phyloP scores from a whole-genome alignment of 2,113 vertebrate species.

The Lamprologus ornatipinnis region DNA sequence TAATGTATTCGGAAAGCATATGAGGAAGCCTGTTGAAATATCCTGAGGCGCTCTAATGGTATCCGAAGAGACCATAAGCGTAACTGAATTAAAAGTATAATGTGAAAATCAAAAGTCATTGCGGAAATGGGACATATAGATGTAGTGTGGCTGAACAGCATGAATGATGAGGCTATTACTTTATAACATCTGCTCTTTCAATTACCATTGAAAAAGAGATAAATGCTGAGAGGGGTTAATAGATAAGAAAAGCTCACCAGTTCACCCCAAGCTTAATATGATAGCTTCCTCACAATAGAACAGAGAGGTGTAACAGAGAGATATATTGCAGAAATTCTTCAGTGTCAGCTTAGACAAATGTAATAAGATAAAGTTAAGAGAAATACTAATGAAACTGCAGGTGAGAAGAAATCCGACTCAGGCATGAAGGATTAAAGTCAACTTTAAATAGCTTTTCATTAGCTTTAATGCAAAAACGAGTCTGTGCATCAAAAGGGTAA shows the following conservation, averaged over 20 bases:
- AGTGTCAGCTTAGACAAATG: neutral
- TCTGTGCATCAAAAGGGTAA: neutral
- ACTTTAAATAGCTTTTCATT: neutral
- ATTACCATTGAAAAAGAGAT: constrained; percentile 26
- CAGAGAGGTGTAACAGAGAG: neutral
- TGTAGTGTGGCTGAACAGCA: constrained; percentile 16
- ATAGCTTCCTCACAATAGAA: constrained; percentile 21
- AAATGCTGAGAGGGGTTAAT: constrained; percentile 26
- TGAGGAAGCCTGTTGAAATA: neutral
- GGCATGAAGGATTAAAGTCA: neutral
- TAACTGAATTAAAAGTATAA: neutral
- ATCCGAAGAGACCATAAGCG: constrained; percentile 2
- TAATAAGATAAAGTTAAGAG: constrained; percentile 16
- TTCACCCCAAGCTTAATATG: constrained; percentile 43
- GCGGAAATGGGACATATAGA: constrained; percentile 13
- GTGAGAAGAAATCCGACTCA: neutral
- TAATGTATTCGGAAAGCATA: neutral
- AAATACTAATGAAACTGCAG: constrained; percentile 10
- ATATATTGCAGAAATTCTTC: constrained; percentile 1
- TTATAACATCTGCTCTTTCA: constrained; percentile 56
- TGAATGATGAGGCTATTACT: constrained; percentile 59
- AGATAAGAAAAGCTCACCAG: constrained; percentile 42
- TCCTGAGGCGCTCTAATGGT: neutral
- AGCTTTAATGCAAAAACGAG: neutral
- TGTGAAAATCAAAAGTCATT: constrained; percentile 34